Base-by-base conservation (phyloP, 2,888 invertebrate genomes). In the Pardosa pseudoannulata region DNA sequence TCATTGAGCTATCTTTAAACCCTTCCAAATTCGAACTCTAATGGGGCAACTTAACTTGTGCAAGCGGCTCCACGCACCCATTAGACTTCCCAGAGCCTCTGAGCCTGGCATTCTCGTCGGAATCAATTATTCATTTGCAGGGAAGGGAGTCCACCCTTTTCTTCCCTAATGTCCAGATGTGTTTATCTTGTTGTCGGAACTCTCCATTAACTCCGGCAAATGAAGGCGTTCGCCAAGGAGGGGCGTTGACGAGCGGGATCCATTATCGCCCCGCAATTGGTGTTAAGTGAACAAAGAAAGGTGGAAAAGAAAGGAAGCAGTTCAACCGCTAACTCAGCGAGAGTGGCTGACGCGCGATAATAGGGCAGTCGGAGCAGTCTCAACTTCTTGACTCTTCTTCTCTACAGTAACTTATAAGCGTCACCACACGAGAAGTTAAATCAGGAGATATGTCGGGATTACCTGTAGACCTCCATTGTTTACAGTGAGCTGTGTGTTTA, bases 111-210 rank as follows among this genome's bases (percentile, higher is more conserved):
- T 83, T 78, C 78, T 78, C 65, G 41, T 23, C 32, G 28, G 70
- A 83, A 83, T 83, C 83, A 83, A 83, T 83, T 83, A 83, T 83
- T 83, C 83, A 83, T 78, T 78, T 50, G 46, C 78, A 78, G 83
- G 78, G 76, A 83, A 72, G 78, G 78, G 76, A 78, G 64, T 78
- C 71, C 76, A 71, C 83, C 83, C 76, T 78, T 83, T 78, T 83
- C 76, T 83, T 83, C 78, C 78, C 78, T 83, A 83, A 83, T 78
- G 83, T 83, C 83, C 83, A 83, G 76, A 83, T 83, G 76, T 78
- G 83, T 83, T 83, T 83, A 83, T 83, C 83, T 83, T 83, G 76
- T 78, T 83, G 83, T 83, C 83, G 71, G 72, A 78, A 78, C 83
- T 76, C 76, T 76, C 78, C 83, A 83, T 83, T 83, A 83, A 78